Conservation (phyloP, 1,140 invertebrate genomes). For the Steinernema khuongi region DNA sequence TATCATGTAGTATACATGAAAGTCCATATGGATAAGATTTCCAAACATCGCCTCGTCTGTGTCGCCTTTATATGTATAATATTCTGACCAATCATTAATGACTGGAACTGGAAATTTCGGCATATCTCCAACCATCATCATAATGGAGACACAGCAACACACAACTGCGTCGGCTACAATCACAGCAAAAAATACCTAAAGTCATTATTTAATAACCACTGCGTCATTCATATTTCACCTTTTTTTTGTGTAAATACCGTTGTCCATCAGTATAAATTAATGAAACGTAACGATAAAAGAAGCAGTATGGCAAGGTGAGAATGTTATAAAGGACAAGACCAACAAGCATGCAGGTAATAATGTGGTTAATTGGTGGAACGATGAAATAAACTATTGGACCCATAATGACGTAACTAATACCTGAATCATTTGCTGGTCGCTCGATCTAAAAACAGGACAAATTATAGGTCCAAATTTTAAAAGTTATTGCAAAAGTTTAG, state of each 20-base stretch:
- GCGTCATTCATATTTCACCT: not conserved
- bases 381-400: slow-evolving; percentile 24
- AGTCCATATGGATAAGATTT: slow-evolving; percentile 22
- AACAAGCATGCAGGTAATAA: slow-evolving; percentile 20
- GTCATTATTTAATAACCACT: not conserved
- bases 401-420: slow-evolving; percentile 24
- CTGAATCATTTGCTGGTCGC: slow-evolving; percentile 22
- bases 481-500: too few species aligned
- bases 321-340: slow-evolving; percentile 21
- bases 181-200: not conserved
- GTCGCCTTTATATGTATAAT: slow-evolving; percentile 23
- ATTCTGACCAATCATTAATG: slow-evolving; percentile 21
- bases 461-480: not conserved
- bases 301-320: slow-evolving; percentile 11
- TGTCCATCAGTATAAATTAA: not conserved
- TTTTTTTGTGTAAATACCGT: slow-evolving; percentile 7
- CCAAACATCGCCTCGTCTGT: slow-evolving; percentile 20
- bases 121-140: not conserved
- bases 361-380: slow-evolving; percentile 16
- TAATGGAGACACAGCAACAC: not conserved
- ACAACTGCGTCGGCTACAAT: not conserved
- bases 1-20: slow-evolving; percentile 16
- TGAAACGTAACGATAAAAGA: slow-evolving; percentile 19
- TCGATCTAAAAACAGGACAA: slow-evolving; percentile 19
- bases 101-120: not conserved